Evolutionary conservation across 2,113 vertebrate species (phyloP).

Genomic region (Dasypus novemcinctus): DNA sequence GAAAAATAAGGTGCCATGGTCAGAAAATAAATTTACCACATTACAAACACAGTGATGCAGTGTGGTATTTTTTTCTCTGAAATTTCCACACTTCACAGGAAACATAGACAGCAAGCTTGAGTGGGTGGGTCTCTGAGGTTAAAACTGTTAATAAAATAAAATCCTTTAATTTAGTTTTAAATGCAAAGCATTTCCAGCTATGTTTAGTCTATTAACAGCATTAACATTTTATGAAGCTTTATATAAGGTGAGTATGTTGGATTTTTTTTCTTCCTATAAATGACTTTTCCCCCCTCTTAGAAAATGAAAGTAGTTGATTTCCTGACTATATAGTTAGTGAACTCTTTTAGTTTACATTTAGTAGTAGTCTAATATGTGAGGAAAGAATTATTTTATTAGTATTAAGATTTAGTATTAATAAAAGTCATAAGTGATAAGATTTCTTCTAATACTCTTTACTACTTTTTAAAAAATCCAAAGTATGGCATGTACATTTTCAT

Average conservation of each 20-base stretch:
- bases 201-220: conserved; percentile 59
- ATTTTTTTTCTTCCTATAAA: conserved; percentile 13
- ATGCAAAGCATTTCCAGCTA: conserved; percentile 66
- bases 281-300: conserved; percentile 11
- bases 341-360: conserved; percentile 8
- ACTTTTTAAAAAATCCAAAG: conserved; percentile 34
- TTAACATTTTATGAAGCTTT: conserved; percentile 58
- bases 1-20: conserved; percentile 69
- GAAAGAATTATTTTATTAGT: not conserved
- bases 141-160: conserved; percentile 84
- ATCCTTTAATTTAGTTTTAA: conserved; percentile 73
- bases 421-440: not conserved
- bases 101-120: conserved; percentile 81
- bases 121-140: conserved; percentile 86
- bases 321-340: not conserved
- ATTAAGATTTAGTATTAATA: conserved; percentile 19
- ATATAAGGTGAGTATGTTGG: conserved; percentile 79
- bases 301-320: conserved; percentile 49
- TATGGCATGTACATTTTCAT: not conserved
- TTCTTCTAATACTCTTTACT: conserved; percentile 5
- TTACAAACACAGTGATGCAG: conserved; percentile 74
- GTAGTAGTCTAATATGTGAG: conserved; percentile 16
- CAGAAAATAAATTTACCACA: conserved; percentile 79
- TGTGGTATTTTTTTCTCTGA: conserved; percentile 88
- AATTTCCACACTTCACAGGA: conserved; percentile 87